phyloP scores from a whole-genome alignment of 2,888 invertebrate genomes.

The Epinotia nisella region DNA sequence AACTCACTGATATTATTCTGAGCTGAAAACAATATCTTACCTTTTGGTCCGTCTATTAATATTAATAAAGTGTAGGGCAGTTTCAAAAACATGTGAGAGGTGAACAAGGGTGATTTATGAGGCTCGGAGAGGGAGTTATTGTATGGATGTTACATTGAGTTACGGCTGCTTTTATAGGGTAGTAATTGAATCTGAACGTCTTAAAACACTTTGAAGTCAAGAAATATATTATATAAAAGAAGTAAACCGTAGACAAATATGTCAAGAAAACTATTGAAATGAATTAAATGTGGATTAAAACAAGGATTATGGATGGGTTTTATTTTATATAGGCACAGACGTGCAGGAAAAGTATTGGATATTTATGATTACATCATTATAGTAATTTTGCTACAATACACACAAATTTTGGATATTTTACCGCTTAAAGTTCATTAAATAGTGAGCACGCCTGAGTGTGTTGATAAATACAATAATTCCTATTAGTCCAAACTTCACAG shows the following conservation, averaged over 20 bases:
- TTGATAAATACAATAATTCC: too few relatives aligned
- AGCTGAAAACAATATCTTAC: constrained; percentile 20
- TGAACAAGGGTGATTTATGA: constrained; percentile 46
- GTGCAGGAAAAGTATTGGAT: too few relatives aligned
- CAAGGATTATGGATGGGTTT: too few relatives aligned
- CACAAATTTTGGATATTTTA: neutral
- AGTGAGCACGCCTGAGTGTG: too few relatives aligned
- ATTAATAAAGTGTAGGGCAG: constrained; percentile 46
- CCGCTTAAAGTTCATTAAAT: neutral
- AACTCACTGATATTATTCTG: constrained; percentile 10
- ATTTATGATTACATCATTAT: too few relatives aligned
- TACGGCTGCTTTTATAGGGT: constrained; percentile 14
- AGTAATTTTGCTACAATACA: too few relatives aligned
- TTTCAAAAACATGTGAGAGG: constrained; percentile 59
- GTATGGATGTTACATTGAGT: constrained; percentile 50
- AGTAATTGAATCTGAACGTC: constrained; percentile 6
- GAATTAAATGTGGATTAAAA: too few relatives aligned
- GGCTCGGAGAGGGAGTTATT: constrained; percentile 47
- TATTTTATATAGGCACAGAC: too few relatives aligned
- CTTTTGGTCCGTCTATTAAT: constrained; percentile 36
- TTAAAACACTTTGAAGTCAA: neutral
- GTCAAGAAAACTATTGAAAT: too few relatives aligned
- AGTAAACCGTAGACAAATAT: neutral
- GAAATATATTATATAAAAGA: neutral
- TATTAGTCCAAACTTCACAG: too few relatives aligned